Evolutionary conservation across 2,797 vertebrate species (phyloP).

Genomic region (Zalophus californianus): DNA sequence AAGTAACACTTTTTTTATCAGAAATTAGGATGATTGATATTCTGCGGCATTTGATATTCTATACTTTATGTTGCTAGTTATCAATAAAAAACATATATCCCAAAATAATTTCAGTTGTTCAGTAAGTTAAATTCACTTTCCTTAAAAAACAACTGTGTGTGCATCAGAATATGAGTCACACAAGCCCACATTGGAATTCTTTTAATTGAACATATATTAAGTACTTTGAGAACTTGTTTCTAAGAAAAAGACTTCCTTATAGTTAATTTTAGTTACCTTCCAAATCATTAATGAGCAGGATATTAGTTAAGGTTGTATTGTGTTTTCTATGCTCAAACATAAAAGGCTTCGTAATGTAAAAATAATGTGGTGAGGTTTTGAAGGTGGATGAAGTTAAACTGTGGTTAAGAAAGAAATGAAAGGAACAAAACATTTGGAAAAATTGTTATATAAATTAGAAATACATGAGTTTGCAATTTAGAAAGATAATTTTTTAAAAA

Average conservation of each 20-base stretch:
- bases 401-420: slow-evolving; percentile 66
- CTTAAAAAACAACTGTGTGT: not conserved
- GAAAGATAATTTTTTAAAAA: slow-evolving; percentile 5
- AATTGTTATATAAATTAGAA: slow-evolving; percentile 29
- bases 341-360: slow-evolving; percentile 55
- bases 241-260: not conserved
- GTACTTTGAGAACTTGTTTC: not conserved
- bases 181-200: not conserved
- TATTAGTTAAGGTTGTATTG: slow-evolving; percentile 38
- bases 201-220: not conserved
- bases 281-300: slow-evolving; percentile 84
- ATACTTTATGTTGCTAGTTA: not conserved
- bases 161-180: not conserved
- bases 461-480: not conserved
- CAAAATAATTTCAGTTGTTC: slow-evolving; percentile 11
- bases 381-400: slow-evolving; percentile 70
- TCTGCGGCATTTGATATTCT: not conserved
- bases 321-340: slow-evolving; percentile 60
- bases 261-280: slow-evolving; percentile 61
- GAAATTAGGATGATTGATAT: not conserved
- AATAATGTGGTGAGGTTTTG: slow-evolving; percentile 51
- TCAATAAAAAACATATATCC: not conserved
- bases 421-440: slow-evolving; percentile 52
- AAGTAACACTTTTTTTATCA: not conserved
- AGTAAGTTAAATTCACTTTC: not conserved